Conservation (phyloP, 2,797 vertebrate species). For the Spinibarbus caldwelli region DNA sequence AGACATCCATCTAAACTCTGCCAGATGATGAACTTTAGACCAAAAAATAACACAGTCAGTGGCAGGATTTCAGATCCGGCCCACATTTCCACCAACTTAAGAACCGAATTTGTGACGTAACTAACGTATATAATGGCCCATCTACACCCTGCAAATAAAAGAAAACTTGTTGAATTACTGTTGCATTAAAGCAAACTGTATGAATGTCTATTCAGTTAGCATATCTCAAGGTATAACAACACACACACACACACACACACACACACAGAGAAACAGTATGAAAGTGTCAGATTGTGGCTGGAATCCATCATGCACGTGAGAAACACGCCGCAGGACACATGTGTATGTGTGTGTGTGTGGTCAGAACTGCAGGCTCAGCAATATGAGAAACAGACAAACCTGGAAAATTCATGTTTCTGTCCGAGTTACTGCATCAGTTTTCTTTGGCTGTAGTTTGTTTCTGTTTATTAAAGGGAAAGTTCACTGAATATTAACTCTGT, state of each 20-base stretch:
- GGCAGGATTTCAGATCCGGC: too few relatives aligned
- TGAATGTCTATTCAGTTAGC: not conserved
- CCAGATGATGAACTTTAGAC: too few relatives aligned
- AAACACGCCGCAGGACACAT: not conserved
- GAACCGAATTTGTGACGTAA: not conserved
- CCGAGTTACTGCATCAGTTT: constrained; percentile 4
- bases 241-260: not conserved
- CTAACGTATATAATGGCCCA: too few relatives aligned
- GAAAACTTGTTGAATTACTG: not conserved
- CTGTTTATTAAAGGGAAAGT: not conserved
- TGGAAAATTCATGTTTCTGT: constrained; percentile 19
- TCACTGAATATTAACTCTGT: not conserved
- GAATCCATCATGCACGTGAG: constrained; percentile 1
- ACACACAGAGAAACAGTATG: not conserved
- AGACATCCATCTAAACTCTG: too few relatives aligned
- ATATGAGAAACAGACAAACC: constrained; percentile 24
- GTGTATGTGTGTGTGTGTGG: not conserved
- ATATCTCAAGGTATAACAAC: not conserved
- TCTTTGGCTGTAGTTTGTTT: not conserved
- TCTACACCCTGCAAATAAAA: too few relatives aligned
- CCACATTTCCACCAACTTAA: too few relatives aligned
- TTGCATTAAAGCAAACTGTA: not conserved
- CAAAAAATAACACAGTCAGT: not conserved
- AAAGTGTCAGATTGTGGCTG: not conserved
- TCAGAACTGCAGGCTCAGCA: constrained; percentile 15